phyloP scores from a whole-genome alignment of 2,888 invertebrate species.

The Thecophora atra region DNA sequence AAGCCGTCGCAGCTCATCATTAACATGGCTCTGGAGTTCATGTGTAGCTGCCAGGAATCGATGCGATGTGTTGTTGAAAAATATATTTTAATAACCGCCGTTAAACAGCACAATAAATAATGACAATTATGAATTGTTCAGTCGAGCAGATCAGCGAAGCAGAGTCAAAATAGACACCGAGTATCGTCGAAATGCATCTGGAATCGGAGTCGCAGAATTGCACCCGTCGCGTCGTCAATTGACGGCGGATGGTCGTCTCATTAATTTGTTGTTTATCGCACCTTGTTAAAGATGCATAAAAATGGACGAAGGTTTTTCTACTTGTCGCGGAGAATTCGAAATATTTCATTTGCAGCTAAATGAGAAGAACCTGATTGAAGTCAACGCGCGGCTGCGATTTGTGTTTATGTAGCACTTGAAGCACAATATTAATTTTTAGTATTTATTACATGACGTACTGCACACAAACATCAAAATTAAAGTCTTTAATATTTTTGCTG shows the following conservation, averaged over 20 bases:
- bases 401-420: not conserved
- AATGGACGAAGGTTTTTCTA: slow-evolving; percentile 29
- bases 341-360: slow-evolving; percentile 1
- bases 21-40: not conserved
- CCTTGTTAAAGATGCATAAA: slow-evolving; percentile 62
- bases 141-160: slow-evolving; percentile 8
- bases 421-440: too few species aligned
- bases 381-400: not conserved
- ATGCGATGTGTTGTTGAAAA: slow-evolving; percentile 50
- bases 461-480: too few species aligned
- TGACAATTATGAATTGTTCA: slow-evolving; percentile 65
- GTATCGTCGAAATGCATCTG: too few species aligned
- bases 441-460: too few species aligned
- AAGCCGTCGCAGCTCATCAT: slow-evolving; percentile 1
- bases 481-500: too few species aligned
- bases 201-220: not conserved
- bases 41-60: not conserved
- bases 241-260: slow-evolving; percentile 46
- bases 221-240: slow-evolving; percentile 29
- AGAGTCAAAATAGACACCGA: not conserved
- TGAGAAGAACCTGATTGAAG: not conserved
- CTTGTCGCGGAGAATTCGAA: not conserved
- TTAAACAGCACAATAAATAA: slow-evolving; percentile 64
- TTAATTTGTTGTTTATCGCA: slow-evolving; percentile 65
- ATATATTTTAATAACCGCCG: slow-evolving; percentile 64